Evolutionary conservation across 2,888 invertebrate genomes (phyloP).

Genomic region (Tethea ocularis): DNA sequence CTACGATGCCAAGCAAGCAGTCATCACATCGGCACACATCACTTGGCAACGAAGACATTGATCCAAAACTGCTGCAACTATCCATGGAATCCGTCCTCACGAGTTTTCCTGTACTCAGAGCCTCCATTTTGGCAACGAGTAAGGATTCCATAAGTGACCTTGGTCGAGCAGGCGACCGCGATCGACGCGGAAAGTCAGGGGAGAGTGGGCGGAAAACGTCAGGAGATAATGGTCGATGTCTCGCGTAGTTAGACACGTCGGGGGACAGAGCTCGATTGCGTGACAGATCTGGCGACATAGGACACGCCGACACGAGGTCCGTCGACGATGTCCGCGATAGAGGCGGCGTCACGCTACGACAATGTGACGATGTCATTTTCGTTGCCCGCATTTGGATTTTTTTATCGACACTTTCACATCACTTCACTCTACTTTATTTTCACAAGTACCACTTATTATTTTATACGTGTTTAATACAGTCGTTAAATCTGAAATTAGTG

Average conservation of each 20-base stretch:
- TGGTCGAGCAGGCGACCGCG: conserved; percentile 84
- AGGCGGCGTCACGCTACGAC: conserved; percentile 79
- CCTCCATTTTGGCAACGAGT: conserved; percentile 92
- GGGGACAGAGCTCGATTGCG: conserved; percentile 71
- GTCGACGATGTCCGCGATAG: conserved; percentile 75
- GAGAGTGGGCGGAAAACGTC: conserved; percentile 66
- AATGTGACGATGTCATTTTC: conserved; percentile 81
- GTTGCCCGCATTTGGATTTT: conserved; percentile 68
- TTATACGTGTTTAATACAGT: conserved; percentile 2
- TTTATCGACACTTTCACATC: background rate
- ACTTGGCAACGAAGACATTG: conserved; percentile 87
- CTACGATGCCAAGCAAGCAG: conserved; percentile 91
- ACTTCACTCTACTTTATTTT: conserved; percentile 11
- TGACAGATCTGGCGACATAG: conserved; percentile 68
- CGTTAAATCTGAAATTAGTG: conserved; percentile 1
- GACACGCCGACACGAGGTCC: conserved; percentile 52
- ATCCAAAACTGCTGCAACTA: conserved; percentile 88
- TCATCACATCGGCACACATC: conserved; percentile 93
- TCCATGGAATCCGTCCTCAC: conserved; percentile 91
- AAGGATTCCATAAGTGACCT: conserved; percentile 92
- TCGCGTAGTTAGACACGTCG: conserved; percentile 62
- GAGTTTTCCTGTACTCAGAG: conserved; percentile 83
- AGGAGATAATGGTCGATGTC: conserved; percentile 71
- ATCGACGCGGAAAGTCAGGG: conserved; percentile 73
- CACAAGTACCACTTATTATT: conserved; percentile 3